Conservation (phyloP, 2,113 vertebrate species). For the Aspiorhynchus laticeps region DNA sequence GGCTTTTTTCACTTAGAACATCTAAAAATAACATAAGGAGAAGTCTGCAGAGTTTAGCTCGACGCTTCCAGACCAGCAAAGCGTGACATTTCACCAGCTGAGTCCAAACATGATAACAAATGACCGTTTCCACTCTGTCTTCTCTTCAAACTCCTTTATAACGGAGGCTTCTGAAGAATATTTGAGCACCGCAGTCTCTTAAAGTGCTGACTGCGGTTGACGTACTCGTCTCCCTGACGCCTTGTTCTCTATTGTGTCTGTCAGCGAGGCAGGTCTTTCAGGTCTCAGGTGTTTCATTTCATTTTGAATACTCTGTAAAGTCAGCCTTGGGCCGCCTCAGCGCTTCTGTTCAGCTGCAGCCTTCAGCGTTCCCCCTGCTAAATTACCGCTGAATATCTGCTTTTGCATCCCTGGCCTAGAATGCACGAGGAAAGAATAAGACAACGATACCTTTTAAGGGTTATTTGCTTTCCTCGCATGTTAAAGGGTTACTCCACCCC, state of each 20-base stretch:
- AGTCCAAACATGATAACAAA: constrained; percentile 16
- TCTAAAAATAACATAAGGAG: not conserved
- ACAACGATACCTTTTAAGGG: constrained; percentile 61
- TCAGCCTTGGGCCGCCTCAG: constrained; percentile 27
- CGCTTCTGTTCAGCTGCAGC: constrained; percentile 56
- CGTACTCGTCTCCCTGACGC: not conserved
- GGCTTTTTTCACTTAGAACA: not conserved
- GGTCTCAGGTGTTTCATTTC: constrained; percentile 53
- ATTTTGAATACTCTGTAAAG: constrained; percentile 29
- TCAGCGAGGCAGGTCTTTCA: constrained; percentile 30
- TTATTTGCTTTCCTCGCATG: constrained; percentile 56
- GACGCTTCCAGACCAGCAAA: not conserved
- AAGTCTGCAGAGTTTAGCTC: not conserved
- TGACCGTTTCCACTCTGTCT: not conserved
- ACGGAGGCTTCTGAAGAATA: constrained; percentile 10
- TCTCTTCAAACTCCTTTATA: not conserved
- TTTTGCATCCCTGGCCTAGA: constrained; percentile 55
- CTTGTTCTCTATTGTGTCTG: constrained; percentile 43
- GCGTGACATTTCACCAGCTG: constrained; percentile 14
- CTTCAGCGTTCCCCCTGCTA: constrained; percentile 61
- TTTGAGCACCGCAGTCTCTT: constrained; percentile 16
- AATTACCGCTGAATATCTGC: constrained; percentile 64
- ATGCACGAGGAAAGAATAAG: constrained; percentile 48
- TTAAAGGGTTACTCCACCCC: not conserved
- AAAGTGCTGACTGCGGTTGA: constrained; percentile 20